phyloP scores from a whole-genome alignment of 2,888 invertebrate species.

The Parochlus steinenii region DNA sequence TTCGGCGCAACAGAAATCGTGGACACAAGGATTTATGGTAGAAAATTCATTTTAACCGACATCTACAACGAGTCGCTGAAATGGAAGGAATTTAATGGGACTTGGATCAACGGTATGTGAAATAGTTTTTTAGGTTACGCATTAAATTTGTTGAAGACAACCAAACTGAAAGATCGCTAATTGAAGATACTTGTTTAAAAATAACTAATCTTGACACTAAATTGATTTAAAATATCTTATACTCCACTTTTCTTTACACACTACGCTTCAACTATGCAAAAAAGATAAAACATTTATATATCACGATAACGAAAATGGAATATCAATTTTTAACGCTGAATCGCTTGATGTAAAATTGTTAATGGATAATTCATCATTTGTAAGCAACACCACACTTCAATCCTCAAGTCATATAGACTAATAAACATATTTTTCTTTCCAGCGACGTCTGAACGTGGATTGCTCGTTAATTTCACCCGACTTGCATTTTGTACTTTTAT shows the following conservation, averaged over 20 bases:
- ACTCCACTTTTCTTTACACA: too few relatives aligned
- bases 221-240: slow-evolving; percentile 6
- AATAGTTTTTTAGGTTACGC: background rate
- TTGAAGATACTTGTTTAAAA: background rate
- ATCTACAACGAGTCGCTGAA: slow-evolving; percentile 39
- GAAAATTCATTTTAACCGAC: slow-evolving; percentile 52
- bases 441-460: slow-evolving; percentile 9
- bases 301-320: slow-evolving; percentile 58
- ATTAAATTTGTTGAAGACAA: slow-evolving; percentile 1
- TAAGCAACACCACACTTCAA: too few relatives aligned
- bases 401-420: too few relatives aligned
- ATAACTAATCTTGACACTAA: background rate
- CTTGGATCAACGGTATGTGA: slow-evolving; percentile 49
- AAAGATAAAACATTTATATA: slow-evolving; percentile 63
- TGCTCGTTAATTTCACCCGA: slow-evolving; percentile 11
- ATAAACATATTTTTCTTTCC: background rate
- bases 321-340: slow-evolving; percentile 61
- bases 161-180: background rate
- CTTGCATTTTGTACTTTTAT: slow-evolving; percentile 12
- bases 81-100: slow-evolving; percentile 54
- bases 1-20: slow-evolving; percentile 33
- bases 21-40: slow-evolving; percentile 48
- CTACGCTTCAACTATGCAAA: too few relatives aligned
- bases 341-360: slow-evolving; percentile 55
- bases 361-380: slow-evolving; percentile 68